These are phyloP conservation scores for Rotaria sp. DNA, from an alignment of 2,888 invertebrate genomes.

Conservation along the genomic window DNA sequence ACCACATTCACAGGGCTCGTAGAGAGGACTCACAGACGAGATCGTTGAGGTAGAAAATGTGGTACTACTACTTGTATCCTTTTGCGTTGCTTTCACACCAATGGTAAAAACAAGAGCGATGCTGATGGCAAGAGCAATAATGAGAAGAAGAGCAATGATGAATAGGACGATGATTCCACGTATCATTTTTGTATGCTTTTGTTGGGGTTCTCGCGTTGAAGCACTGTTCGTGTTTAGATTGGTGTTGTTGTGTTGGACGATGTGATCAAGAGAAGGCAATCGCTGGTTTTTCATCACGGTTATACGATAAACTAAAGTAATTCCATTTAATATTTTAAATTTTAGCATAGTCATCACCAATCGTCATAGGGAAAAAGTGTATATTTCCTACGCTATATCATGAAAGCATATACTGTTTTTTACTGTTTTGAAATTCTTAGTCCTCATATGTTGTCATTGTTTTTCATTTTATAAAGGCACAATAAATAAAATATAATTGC, in stretches of 20 bases:
- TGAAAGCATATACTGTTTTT: too few relatives aligned
- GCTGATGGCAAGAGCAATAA: constrained; percentile 8
- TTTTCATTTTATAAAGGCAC: too few relatives aligned
- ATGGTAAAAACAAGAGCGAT: neutral
- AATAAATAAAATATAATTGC: too few relatives aligned
- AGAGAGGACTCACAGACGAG: neutral
- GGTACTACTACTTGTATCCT: neutral
- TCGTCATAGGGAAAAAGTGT: too few relatives aligned
- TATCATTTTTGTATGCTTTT: neutral
- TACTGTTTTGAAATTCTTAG: too few relatives aligned
- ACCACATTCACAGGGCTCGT: neutral
- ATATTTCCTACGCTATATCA: too few relatives aligned
- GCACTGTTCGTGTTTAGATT: neutral
- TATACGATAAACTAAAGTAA: too few relatives aligned
- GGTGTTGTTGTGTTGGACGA: neutral
- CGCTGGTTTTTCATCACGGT: neutral
- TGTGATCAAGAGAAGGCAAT: neutral
- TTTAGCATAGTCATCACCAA: too few relatives aligned
- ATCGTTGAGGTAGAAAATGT: too few relatives aligned
- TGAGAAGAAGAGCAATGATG: neutral
- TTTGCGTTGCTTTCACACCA: neutral
- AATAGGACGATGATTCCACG: neutral
- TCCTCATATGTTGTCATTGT: too few relatives aligned
- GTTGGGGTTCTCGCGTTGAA: neutral
- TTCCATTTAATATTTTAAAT: too few relatives aligned